Conservation (phyloP, 2,797 vertebrate genomes). For the Chaetophractus vellerosus region DNA sequence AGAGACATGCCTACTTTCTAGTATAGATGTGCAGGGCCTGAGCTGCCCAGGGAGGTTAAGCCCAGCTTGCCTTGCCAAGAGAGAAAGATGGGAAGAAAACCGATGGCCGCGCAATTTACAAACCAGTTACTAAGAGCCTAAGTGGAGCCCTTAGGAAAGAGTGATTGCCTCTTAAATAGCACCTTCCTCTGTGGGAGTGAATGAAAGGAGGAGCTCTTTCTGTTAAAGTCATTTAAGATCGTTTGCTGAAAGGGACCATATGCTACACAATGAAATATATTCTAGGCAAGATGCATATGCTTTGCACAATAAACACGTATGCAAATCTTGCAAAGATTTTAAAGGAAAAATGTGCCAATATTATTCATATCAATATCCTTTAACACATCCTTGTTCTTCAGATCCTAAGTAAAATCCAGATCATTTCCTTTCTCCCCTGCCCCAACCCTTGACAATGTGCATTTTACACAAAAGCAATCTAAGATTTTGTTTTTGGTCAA, state of each 20-base stretch:
- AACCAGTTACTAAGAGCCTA: slow-evolving; percentile 54
- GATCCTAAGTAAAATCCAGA: not conserved
- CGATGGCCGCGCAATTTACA: not conserved
- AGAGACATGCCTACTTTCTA: not conserved
- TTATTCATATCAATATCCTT: slow-evolving; percentile 59
- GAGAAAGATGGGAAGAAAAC: not conserved
- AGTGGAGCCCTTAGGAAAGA: slow-evolving; percentile 60
- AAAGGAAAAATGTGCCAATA: slow-evolving; percentile 71
- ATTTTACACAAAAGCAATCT: slow-evolving; percentile 49
- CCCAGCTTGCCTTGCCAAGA: slow-evolving; percentile 12
- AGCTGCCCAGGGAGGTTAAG: slow-evolving; percentile 11
- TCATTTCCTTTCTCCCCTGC: not conserved
- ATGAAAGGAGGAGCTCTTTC: slow-evolving; percentile 76
- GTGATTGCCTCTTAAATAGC: slow-evolving; percentile 75
- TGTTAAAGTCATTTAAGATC: slow-evolving; percentile 81
- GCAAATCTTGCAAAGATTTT: slow-evolving; percentile 79
- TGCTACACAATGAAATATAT: slow-evolving; percentile 85
- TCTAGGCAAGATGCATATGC: slow-evolving; percentile 81
- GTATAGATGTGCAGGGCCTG: slow-evolving; percentile 24
- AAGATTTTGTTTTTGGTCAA: slow-evolving; percentile 45
- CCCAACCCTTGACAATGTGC: not conserved
- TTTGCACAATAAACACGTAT: slow-evolving; percentile 84
- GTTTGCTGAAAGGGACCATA: slow-evolving; percentile 85
- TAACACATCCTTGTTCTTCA: not conserved
- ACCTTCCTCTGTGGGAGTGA: slow-evolving; percentile 74